phyloP scores from a whole-genome alignment of 1,140 invertebrate genomes.

The Vollenhovia emeryi region DNA sequence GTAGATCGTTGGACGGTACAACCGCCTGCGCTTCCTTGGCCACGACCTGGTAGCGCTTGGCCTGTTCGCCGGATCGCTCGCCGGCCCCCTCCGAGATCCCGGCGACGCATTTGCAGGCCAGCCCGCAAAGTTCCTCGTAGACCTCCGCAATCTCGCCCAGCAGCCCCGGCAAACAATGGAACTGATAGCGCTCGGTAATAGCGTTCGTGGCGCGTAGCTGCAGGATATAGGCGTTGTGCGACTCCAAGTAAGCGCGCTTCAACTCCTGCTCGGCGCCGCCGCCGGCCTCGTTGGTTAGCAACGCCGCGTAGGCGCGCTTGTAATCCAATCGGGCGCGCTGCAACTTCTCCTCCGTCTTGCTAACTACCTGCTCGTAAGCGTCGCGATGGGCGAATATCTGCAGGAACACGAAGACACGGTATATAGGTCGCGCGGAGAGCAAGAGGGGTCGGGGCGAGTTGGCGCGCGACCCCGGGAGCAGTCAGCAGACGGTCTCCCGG shows the following conservation, averaged over 20 bases:
- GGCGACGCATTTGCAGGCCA: constrained; percentile 80
- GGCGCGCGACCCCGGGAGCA: too few species aligned
- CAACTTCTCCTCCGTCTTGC: constrained; percentile 95
- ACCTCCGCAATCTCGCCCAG: constrained; percentile 81
- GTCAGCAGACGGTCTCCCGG: too few species aligned
- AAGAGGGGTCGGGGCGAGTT: not conserved
- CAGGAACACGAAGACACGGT: not conserved
- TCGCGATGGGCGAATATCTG: constrained; percentile 95
- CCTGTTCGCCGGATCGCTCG: constrained; percentile 78
- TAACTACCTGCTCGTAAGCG: constrained; percentile 95
- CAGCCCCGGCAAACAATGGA: constrained; percentile 79
- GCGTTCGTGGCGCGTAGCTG: constrained; percentile 97
- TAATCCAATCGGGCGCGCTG: constrained; percentile 91
- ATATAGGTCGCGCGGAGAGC: not conserved
- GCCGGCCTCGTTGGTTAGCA: constrained; percentile 85
- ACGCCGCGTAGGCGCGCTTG: constrained; percentile 91
- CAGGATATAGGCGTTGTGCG: constrained; percentile 97
- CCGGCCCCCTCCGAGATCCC: constrained; percentile 79
- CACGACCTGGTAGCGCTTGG: constrained; percentile 78
- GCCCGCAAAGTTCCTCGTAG: constrained; percentile 81
- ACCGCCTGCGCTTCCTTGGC: constrained; percentile 78
- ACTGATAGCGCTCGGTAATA: constrained; percentile 89
- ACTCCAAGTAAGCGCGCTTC: constrained; percentile 92
- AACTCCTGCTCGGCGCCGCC: constrained; percentile 86
- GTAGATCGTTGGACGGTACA: constrained; percentile 78